Conservation (phyloP, 1,140 invertebrate species). For the Macrosteles quadrilineatus region DNA sequence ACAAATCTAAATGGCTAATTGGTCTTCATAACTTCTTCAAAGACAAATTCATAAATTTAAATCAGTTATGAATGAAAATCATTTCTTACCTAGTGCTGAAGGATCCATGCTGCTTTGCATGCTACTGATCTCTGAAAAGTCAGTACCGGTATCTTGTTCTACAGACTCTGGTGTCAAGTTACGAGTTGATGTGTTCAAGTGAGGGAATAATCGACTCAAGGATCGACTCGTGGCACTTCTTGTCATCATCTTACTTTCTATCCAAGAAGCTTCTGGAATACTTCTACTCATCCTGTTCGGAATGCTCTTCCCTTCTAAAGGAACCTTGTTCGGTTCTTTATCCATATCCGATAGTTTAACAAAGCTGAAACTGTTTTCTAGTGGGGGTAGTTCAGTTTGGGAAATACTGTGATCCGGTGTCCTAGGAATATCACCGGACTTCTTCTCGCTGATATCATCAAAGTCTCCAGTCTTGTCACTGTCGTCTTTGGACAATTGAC, state of each 20-base stretch:
- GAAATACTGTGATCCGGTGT: constrained; percentile 33
- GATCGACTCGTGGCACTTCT: constrained; percentile 48
- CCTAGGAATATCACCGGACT: constrained; percentile 33
- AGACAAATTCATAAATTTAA: too few species aligned
- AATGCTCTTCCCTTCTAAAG: constrained; percentile 33
- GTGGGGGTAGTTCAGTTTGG: constrained; percentile 26
- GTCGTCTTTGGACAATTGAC: constrained; percentile 38
- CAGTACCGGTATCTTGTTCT: constrained; percentile 32
- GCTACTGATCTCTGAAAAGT: constrained; percentile 56
- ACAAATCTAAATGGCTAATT: too few species aligned
- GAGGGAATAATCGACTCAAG: constrained; percentile 51
- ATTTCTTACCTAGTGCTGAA: constrained; percentile 54
- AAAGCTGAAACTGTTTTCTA: constrained; percentile 46
- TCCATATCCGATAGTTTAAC: constrained; percentile 62
- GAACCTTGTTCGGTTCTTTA: constrained; percentile 33
- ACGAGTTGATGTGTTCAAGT: constrained; percentile 46
- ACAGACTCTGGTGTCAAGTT: constrained; percentile 22
- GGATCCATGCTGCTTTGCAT: constrained; percentile 59
- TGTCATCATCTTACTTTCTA: constrained; percentile 61
- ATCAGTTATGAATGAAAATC: too few species aligned
- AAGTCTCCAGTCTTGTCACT: constrained; percentile 35
- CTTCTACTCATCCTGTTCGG: constrained; percentile 52
- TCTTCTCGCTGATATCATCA: constrained; percentile 23
- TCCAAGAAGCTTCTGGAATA: constrained; percentile 65
- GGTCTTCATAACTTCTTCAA: too few species aligned